Base-by-base conservation (phyloP, 2,797 vertebrate genomes). In the Sorex maritimensis region DNA sequence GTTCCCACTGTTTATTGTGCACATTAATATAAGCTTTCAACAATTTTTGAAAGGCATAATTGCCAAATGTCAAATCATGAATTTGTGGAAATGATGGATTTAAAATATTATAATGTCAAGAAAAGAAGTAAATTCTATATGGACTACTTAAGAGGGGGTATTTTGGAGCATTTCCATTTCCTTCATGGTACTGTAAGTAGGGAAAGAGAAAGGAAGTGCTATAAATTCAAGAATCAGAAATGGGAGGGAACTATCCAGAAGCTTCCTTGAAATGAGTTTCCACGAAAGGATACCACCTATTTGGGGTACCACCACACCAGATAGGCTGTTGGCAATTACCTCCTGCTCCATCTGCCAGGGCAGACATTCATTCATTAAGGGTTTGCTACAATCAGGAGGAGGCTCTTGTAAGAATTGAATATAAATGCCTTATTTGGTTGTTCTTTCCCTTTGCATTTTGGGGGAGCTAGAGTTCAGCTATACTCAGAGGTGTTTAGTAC, bases 131-230 rank as follows among this genome's bases (percentile, higher is more conserved):
- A 71, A 89, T 95, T 93, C 34, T 69, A 7, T 30, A 44, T 68
- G 19, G 6, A 49, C 82, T 85, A 12, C 49, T 78, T 79, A 72
- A 30, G 34, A 63, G 68, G 30, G 65, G 65, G 26, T 26, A 72
- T 41, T 44, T 67, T 77, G 68, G 72, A 80, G 19, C 21, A 75
- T 81, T 92, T 86, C 84, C 9, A 89, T 86, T 85, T 73, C 67
- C 72, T 92, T 95, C 24, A 65, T 85, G 72, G 81, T 80, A 52
- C 86, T 91, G 9, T 30, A 71, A 94, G 44, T 71, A 92, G 83
- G 34, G 55, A 85, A 91, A 86, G 38, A 94, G 9, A 84, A 89
- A 61, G 34, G 58, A 49, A 92, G 55, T 77, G 28, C 3, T n/a
- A 26, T 44, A 41, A 41, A 23, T 41, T 72, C 71, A 73, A 41